Conservation (phyloP, 1,140 invertebrate species). For the Acromyrmex heyeri region DNA sequence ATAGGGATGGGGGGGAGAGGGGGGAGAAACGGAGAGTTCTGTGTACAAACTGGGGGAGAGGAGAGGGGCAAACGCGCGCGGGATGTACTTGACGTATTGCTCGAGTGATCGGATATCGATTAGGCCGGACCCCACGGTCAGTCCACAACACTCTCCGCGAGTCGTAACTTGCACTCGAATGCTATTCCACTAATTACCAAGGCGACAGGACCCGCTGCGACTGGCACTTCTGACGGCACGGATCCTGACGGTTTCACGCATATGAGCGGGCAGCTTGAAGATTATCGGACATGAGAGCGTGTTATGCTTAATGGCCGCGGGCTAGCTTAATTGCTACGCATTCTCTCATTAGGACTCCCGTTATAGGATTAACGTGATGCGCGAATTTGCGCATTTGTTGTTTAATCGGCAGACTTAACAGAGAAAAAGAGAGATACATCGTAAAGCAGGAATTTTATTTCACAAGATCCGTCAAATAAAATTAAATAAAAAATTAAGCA, state of each 20-base stretch:
- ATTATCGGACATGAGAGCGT: constrained; percentile 68
- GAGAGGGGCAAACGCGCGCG: constrained; percentile 69
- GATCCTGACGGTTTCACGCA: constrained; percentile 76
- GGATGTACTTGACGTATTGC: constrained; percentile 84
- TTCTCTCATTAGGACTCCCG: constrained; percentile 39
- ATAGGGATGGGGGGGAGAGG: neutral
- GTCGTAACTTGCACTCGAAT: constrained; percentile 83
- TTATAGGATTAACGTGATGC: constrained; percentile 17
- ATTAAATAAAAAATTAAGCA: neutral
- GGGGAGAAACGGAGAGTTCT: neutral
- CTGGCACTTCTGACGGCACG: constrained; percentile 76
- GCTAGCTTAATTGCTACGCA: constrained; percentile 46
- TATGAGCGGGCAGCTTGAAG: constrained; percentile 57
- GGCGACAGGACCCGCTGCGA: constrained; percentile 77
- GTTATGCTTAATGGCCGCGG: constrained; percentile 68
- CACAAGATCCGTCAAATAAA: neutral
- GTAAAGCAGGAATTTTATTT: neutral
- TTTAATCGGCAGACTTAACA: neutral
- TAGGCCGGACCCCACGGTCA: constrained; percentile 69
- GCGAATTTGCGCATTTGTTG: neutral
- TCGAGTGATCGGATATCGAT: constrained; percentile 82
- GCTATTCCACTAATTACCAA: constrained; percentile 83
- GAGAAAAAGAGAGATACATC: neutral
- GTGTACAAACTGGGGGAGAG: constrained; percentile 19
- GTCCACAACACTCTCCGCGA: constrained; percentile 75